Percentiles rank a stretch among this genome's conserved stretches.
Evolutionary conservation across 2,888 invertebrate species (phyloP).

Genomic region (Salticus scenicus): DNA sequence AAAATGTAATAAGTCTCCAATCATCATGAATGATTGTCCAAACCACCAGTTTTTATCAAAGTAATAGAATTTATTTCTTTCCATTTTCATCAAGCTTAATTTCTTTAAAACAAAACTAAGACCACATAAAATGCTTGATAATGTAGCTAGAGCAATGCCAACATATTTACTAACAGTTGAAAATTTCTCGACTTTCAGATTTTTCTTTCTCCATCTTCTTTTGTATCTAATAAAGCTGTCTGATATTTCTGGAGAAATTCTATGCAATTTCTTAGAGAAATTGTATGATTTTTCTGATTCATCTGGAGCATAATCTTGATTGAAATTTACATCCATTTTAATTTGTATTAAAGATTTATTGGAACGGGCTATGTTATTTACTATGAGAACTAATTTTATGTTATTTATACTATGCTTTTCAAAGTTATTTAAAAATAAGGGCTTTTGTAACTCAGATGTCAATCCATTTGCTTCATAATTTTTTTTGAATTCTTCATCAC

Average conservation of each 20-base stretch:
- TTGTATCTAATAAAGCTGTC: not conserved
- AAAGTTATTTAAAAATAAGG: not conserved
- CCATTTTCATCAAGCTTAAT: constrained; percentile 17
- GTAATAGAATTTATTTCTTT: not conserved
- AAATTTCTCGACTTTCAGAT: constrained; percentile 28
- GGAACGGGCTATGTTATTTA: not conserved
- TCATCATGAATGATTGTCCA: constrained; percentile 45
- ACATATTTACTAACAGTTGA: constrained; percentile 4
- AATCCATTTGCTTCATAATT: not conserved
- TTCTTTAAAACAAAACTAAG: constrained; percentile 47
- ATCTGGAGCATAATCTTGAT: not conserved
- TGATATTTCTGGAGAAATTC: no score
- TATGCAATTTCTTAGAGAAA: not conserved
- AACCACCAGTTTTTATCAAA: constrained; percentile 41
- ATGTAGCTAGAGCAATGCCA: constrained; percentile 1
- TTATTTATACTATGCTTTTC: not conserved
- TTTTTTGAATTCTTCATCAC: not conserved
- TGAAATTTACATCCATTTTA: not conserved
- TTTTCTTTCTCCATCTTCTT: not conserved
- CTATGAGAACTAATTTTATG: not conserved
- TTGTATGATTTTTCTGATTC: not conserved
- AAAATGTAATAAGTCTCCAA: constrained; percentile 52
- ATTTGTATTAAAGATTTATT: not conserved
- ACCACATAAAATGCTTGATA: constrained; percentile 38
- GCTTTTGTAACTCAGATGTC: not conserved